Evolutionary conservation across 2,797 vertebrate species (phyloP).

Genomic region (Pantherophis vulpinus): DNA sequence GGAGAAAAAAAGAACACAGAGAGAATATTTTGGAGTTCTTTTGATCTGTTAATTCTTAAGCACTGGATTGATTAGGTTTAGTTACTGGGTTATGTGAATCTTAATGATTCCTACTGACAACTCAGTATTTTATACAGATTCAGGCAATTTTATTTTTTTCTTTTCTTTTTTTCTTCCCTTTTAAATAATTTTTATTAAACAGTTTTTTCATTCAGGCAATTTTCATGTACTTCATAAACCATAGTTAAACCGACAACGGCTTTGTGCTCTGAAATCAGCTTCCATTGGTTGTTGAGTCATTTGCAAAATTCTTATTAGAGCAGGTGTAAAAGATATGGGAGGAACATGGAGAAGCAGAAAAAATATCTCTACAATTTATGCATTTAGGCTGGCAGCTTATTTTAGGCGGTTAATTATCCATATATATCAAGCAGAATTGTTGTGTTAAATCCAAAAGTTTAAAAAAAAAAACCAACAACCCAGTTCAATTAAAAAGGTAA

Average conservation of each 20-base stretch:
- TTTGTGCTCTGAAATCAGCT: neutral
- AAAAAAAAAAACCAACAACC: slow-evolving; percentile 26
- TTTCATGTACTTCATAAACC: neutral
- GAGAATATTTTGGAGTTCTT: neutral
- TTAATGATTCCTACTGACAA: neutral
- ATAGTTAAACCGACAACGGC: neutral
- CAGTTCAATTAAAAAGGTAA: slow-evolving; percentile 66
- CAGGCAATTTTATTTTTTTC: neutral
- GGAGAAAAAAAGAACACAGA: neutral
- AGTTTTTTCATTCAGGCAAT: neutral
- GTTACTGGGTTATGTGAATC: neutral
- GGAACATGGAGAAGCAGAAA: neutral
- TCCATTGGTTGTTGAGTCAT: neutral
- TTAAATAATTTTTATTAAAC: too few species aligned
- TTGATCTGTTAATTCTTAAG: neutral
- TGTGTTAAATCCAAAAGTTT: slow-evolving; percentile 58
- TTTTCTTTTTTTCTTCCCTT: too few species aligned
- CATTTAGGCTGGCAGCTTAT: slow-evolving; percentile 61
- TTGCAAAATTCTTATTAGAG: neutral
- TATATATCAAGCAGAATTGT: slow-evolving; percentile 61
- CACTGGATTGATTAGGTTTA: neutral
- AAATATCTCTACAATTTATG: slow-evolving; percentile 37
- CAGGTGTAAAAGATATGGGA: neutral
- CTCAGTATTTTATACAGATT: neutral
- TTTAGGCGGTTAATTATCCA: slow-evolving; percentile 65